Percentiles rank a stretch among this genome's conserved stretches.
phyloP scores from a whole-genome alignment of 1,140 invertebrate genomes.

The Bombyx mandarina region DNA sequence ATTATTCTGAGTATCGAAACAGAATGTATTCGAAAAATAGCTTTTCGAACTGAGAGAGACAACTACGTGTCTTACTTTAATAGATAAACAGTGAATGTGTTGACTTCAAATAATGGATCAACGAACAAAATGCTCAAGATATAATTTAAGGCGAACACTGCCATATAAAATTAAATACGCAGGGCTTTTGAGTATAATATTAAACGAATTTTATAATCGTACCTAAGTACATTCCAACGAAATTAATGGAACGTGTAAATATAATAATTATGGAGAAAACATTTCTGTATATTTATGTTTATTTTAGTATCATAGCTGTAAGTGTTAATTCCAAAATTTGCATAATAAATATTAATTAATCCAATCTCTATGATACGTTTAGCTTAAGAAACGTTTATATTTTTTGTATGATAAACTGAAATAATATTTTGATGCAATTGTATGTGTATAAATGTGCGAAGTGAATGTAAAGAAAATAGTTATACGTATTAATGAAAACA shows the following conservation, averaged over 20 bases:
- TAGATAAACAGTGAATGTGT: conserved; percentile 63
- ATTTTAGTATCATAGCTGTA: conserved; percentile 1
- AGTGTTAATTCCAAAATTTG: conserved; percentile 2
- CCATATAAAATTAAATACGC: conserved; percentile 33
- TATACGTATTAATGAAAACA: conserved; percentile 18
- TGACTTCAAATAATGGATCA: conserved; percentile 47
- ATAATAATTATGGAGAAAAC: conserved; percentile 53
- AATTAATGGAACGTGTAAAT: conserved; percentile 50
- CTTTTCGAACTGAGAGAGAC: neutral
- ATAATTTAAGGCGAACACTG: conserved; percentile 49
- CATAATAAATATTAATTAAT: too few species aligned
- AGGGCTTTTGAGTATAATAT: conserved; percentile 17
- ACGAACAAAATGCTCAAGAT: conserved; percentile 60
- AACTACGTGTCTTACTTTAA: neutral
- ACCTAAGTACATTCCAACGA: conserved; percentile 26
- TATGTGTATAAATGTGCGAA: conserved; percentile 22
- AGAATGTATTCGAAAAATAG: neutral
- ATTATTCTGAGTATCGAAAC: too few species aligned
- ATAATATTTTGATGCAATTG: conserved; percentile 20
- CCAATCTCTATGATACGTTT: too few species aligned
- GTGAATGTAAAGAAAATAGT: conserved; percentile 43
- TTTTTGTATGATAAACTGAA: neutral
- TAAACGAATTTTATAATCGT: conserved; percentile 6
- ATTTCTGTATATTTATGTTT: conserved; percentile 56
- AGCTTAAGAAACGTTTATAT: too few species aligned